Conservation (phyloP, 2,113 vertebrate species). For the Ahaetulla prasina region DNA sequence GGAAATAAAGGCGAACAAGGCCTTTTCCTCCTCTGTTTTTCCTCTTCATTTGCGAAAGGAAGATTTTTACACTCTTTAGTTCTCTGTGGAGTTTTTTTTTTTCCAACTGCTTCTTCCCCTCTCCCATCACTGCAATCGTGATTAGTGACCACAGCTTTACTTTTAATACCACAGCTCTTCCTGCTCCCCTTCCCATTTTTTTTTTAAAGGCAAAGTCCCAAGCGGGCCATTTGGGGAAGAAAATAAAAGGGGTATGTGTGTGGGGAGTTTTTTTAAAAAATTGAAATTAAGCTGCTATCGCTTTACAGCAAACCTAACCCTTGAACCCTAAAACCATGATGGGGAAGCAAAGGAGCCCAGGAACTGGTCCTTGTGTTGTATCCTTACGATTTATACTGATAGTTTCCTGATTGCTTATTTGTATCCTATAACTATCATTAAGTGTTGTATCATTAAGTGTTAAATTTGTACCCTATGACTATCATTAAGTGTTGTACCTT, state of each 20-base stretch:
- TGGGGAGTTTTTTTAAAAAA: no score
- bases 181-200: rapidly evolving
- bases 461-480: no score
- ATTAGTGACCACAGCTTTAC: background rate
- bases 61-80: background rate
- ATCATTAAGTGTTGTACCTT: no score
- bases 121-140: background rate
- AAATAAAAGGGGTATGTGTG: no score
- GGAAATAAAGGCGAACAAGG: background rate
- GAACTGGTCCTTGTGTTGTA: background rate
- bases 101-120: background rate
- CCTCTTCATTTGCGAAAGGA: background rate
- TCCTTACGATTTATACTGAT: no score
- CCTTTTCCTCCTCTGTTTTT: background rate
- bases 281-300: background rate
- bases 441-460: no score
- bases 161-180: background rate
- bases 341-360: background rate
- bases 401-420: no score
- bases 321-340: background rate
- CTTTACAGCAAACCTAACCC: background rate
- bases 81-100: background rate
- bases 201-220: slow-evolving; percentile 1
- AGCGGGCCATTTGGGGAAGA: background rate
- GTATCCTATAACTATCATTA: no score